Base-by-base conservation (phyloP, 2,888 invertebrate genomes). In the Andrena bicolor region DNA sequence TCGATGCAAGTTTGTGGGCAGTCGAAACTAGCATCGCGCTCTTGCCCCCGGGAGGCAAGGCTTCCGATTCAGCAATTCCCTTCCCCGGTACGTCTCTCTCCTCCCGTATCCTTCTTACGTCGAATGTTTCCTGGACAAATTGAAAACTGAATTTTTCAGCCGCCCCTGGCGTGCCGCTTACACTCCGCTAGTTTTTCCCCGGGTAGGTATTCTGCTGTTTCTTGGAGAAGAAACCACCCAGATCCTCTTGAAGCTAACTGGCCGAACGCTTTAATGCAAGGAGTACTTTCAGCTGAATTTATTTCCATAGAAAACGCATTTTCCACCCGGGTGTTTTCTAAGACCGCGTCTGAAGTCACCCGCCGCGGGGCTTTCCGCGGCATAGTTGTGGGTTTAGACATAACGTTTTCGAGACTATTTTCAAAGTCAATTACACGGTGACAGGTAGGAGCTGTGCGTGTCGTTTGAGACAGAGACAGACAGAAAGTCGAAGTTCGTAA, bases 271-370 rank as follows among this genome's bases (percentile, higher is more conserved):
- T 41, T 41, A 41, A 41, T 1, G 41, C 13, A 41, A 13, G 4
- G 13, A 13, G 41, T 13, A 13, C 41, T 41, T 16, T 1, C 41
- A 5, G 41, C 53, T 8, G 30, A 53, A 68, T 16, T 51, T 35
- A 68, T 68, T 56, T 68, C 53, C 68, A 56, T 68, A 35, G 35
- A n/a, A 26, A 56, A 32, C 8, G n/a, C 35, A n/a, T 56, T 68
- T n/a, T 56, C 16, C 35, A 6, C 5, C n/a, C 26, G 16, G 16
- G 4, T 56, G 26, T 4, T 32, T n/a, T 26, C n/a, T 56, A 26
- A 64, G 41, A 2, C 41, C n/a, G 16, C 26, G 16, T 26, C 26
- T 41, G 26, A 26, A 16, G 35, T 35, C 68, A 26, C 26, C 23
- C 51, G 23, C 16, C 20, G 53, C 32, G 16, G 8, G 32, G 32